Conservation (phyloP, 2,113 vertebrate species). For the Marmota monax region DNA sequence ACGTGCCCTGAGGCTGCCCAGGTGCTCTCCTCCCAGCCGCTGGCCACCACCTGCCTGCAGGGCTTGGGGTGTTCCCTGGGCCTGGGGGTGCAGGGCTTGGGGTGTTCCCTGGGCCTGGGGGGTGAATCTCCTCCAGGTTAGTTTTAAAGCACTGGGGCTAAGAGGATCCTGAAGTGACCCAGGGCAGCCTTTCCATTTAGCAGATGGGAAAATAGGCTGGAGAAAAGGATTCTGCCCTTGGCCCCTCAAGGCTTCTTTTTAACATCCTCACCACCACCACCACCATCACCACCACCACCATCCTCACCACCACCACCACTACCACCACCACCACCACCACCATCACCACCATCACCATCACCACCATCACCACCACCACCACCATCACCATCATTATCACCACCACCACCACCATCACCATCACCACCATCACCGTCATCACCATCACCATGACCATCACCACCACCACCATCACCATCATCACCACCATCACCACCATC, state of each 20-base stretch:
- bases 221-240: neutral
- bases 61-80: too few species aligned
- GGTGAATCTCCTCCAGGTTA: too few species aligned
- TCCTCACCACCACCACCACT: neutral
- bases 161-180: neutral
- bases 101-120: too few species aligned
- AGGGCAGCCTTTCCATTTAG: too few species aligned
- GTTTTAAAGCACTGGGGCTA: neutral
- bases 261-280: neutral
- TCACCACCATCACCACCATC: too few species aligned
- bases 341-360: accelerated
- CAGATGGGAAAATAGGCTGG: neutral
- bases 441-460: neutral
- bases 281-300: too few species aligned
- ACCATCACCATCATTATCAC: too few species aligned
- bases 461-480: too few species aligned
- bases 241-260: neutral
- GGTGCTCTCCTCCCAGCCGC: neutral
- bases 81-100: too few species aligned
- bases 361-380: too few species aligned
- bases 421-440: too few species aligned
- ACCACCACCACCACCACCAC: accelerated
- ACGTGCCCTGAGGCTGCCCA: accelerated
- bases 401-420: too few species aligned
- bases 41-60: neutral